These are phyloP conservation scores for Mycetomoellerius zeteki DNA, from an alignment of 1,140 invertebrate genomes.

Conservation along the genomic window DNA sequence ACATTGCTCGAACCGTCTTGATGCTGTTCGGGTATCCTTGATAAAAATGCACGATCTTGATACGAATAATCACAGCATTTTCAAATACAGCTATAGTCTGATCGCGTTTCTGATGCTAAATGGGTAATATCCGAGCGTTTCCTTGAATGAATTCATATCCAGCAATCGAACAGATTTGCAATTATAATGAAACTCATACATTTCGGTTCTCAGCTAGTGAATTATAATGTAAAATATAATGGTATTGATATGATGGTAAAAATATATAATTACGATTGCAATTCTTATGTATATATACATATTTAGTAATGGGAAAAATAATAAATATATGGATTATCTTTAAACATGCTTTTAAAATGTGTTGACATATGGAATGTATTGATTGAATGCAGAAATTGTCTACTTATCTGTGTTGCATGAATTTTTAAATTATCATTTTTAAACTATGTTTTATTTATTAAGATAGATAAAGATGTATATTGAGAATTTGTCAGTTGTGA, in stretches of 20 bases:
- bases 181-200: slow-evolving; percentile 80
- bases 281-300: not conserved
- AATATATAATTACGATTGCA: slow-evolving; percentile 8
- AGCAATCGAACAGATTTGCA: slow-evolving; percentile 79
- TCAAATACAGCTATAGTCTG: slow-evolving; percentile 60
- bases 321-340: slow-evolving; percentile 2
- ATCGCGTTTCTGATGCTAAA: slow-evolving; percentile 76
- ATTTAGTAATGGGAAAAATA: not conserved
- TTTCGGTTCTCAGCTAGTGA: slow-evolving; percentile 57
- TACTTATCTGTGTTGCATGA: not conserved
- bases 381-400: not conserved
- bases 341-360: slow-evolving; percentile 1
- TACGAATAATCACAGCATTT: slow-evolving; percentile 64
- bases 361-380: not conserved
- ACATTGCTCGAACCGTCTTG: not conserved
- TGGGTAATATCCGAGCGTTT: slow-evolving; percentile 76
- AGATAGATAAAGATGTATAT: not conserved
- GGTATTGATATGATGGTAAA: not conserved
- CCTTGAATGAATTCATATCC: slow-evolving; percentile 73
- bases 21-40: not conserved
- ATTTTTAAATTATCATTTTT: not conserved
- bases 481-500: not conserved
- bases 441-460: slow-evolving; percentile 3
- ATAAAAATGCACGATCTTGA: slow-evolving; percentile 64
- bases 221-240: slow-evolving; percentile 29